A percentile compares a stretch with the other conserved stretches of the same genome.
These are phyloP conservation scores for Ctenomys sociabilis DNA, from an alignment of 2,113 vertebrate species.

Conservation along the genomic window DNA sequence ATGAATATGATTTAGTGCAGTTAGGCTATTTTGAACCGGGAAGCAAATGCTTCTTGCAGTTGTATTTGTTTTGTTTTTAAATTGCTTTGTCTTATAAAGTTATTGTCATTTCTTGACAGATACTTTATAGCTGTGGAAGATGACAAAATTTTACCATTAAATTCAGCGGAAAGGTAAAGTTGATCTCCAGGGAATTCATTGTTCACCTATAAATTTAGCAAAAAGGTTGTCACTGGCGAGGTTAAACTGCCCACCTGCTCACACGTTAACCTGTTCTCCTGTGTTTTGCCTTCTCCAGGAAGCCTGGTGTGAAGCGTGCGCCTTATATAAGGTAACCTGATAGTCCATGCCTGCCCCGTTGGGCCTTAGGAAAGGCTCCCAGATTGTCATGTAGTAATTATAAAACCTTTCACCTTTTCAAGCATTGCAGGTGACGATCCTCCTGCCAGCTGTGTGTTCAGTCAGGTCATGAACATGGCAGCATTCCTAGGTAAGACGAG, in stretches of 20 bases:
- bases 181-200: constrained; percentile 4
- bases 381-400: constrained; percentile 39
- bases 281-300: constrained; percentile 79
- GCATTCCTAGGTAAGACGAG: constrained; percentile 92
- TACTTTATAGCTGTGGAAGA: constrained; percentile 93
- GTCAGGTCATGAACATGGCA: constrained; percentile 95
- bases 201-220: background rate
- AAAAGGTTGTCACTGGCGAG: constrained; percentile 29
- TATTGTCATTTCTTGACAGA: constrained; percentile 82
- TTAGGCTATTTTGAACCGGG: constrained; percentile 34
- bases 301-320: constrained; percentile 84
- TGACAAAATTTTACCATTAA: constrained; percentile 89
- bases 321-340: constrained; percentile 93
- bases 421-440: constrained; percentile 93
- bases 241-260: background rate
- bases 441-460: constrained; percentile 95
- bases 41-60: background rate
- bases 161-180: constrained; percentile 88
- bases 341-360: background rate
- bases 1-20: background rate
- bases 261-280: constrained; percentile 58
- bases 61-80: background rate
- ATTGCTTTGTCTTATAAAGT: background rate
- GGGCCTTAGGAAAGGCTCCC: background rate
- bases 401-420: constrained; percentile 77